Base-by-base conservation (phyloP, 2,797 vertebrate species). In the Glossophaga mutica region DNA sequence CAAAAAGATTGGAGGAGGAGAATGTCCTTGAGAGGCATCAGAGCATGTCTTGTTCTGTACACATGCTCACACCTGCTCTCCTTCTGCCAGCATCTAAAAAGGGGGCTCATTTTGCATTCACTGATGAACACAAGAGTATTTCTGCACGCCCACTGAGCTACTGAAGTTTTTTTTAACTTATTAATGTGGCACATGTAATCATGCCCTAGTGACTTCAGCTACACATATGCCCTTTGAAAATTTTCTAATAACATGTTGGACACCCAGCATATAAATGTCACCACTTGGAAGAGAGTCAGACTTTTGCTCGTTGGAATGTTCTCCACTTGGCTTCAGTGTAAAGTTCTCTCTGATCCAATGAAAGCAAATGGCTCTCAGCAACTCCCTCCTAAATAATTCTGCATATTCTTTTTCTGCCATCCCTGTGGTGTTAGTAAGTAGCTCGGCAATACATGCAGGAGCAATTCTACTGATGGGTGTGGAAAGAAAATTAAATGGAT, bases 201-300 rank as follows among this genome's bases (percentile, higher is more conserved):
- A 48, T 83, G 73, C 82, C 70, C 78, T 93, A 46, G 34, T 79
- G 94, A 92, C 73, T 95, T 83, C 22, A 88, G 82, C 34, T 90
- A 48, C 59, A 78, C 78, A 84, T 67, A 77, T 91, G 73, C 78
- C 76, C 83, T 97, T 96, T 97, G 96, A 96, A 97, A 95, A 89
- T 76, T 87, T 32, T 89, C 88, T 89, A 70, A 89, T 70, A 73
- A 62, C 65, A 34, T 73, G 71, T 67, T 94, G 94, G 74, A 57
- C 39, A 77, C 83, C 26, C 77, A 34, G 73, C 90, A 71, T 91
- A 52, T 77, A 71, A 94, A 89, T 94, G 59, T 65, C 91, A 86
- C 77, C 83, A 21, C 29, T 48, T 79, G 62, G 84, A 96, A 96
- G 32, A 79, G 77, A 90, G 44, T 73, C 65, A 74, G 94, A 81